Base-by-base conservation (phyloP, 2,113 vertebrate genomes). In the Sebastes fasciatus region DNA sequence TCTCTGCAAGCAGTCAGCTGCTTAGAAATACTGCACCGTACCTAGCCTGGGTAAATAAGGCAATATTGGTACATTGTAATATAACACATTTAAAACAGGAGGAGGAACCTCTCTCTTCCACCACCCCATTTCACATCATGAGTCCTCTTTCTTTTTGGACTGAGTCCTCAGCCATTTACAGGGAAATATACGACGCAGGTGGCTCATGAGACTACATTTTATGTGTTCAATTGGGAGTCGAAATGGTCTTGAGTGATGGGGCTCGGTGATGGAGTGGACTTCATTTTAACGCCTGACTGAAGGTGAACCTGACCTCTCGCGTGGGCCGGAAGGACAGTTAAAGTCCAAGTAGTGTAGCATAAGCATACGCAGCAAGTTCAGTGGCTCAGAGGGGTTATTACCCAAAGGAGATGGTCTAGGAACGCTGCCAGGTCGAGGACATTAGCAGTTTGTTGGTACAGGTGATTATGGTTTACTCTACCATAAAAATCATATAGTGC, bases 221-320 rank as follows among this genome's bases (percentile, higher is more conserved):
- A 91, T 92, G 86, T 83, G 74, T 92, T 92, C 82, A 86, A 86
- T 88, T 75, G 84, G 87, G 70, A 91, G 89, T 80, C 1, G 48
- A 61, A 91, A 86, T 84, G 77, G 88, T 65, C 71, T 66, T 75
- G 91, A 93, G 80, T 83, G 88, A 92, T 92, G 74, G 82, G 17
- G 61, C n/a, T 83, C 0, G 2, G 45, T 65, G 82, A 83, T 81
- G 54, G 74, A 88, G 86, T 64, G 79, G 84, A 85, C 88, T 87
- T 82, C 75, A 82, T 91, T 91, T 88, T 85, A 86, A 90, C 71
- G 87, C 81, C 82, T 91, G 86, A 91, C 51, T 92, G 91, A 93
- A 94, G 91, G 90, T 93, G 91, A 92, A 67, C 62, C 63, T 79
- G 92, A 91, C 89, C 88, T 82, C 66, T 88, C 6, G 21, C 64